Evolutionary conservation across 1,140 invertebrate genomes (phyloP).

Genomic region (Hermetia illucens): DNA sequence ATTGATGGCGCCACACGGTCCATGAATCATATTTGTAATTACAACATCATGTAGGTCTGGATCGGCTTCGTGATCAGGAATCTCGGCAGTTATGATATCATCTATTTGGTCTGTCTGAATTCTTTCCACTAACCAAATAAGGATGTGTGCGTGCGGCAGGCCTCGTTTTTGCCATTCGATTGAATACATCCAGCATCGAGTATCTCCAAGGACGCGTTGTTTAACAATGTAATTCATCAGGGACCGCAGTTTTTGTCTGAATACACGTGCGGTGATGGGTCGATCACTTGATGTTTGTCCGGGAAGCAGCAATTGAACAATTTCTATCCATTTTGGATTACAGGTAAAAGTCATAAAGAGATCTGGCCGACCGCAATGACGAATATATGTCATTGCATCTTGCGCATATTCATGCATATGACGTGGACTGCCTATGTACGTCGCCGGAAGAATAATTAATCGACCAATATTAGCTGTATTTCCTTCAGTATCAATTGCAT

Average conservation of each 20-base stretch:
- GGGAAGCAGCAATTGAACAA: conserved; percentile 18
- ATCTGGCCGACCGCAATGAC: conserved; percentile 26
- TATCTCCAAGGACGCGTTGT: conserved; percentile 21
- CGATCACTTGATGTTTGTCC: conserved; percentile 21
- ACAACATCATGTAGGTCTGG: conserved; percentile 24
- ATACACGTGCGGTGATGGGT: conserved; percentile 25
- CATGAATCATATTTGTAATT: conserved; percentile 33
- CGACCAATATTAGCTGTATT: no score
- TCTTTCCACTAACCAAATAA: conserved; percentile 22
- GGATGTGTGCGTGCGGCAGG: conserved; percentile 29
- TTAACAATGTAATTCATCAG: conserved; percentile 13
- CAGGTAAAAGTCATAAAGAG: conserved; percentile 32
- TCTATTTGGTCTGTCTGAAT: no score
- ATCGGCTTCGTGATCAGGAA: conserved; percentile 22
- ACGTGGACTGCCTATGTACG: conserved; percentile 18
- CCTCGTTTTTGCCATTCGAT: conserved; percentile 40
- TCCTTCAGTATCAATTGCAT: no score
- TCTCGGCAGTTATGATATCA: no score
- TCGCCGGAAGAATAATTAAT: no score
- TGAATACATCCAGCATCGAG: conserved; percentile 29
- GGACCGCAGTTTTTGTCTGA: no score
- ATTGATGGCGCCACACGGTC: conserved; percentile 29
- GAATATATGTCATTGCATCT: conserved; percentile 30
- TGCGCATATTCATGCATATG: conserved; percentile 31
- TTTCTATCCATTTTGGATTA: conserved; percentile 36